These are phyloP conservation scores for Benitochromis conjunctus DNA, from an alignment of 2,113 vertebrate species.

Conservation along the genomic window DNA sequence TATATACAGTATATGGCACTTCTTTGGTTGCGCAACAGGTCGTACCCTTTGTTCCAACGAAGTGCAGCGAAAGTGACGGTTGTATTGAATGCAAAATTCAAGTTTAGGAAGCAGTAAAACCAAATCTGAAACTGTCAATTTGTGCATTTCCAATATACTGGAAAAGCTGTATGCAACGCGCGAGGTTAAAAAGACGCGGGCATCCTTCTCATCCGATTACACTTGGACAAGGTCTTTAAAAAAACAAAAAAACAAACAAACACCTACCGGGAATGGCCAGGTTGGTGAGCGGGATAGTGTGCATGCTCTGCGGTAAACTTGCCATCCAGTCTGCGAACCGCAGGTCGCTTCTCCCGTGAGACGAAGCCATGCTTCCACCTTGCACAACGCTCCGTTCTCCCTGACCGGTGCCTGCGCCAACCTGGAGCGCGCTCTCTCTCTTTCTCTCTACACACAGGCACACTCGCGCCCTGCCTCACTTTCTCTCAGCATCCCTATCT, in stretches of 20 bases:
- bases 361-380: slow-evolving; percentile 85
- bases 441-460: background rate
- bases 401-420: slow-evolving; percentile 51
- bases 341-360: slow-evolving; percentile 86
- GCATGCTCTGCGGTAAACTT: slow-evolving; percentile 86
- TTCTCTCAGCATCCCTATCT: background rate
- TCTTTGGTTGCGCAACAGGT: slow-evolving; percentile 68
- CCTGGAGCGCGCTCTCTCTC: slow-evolving; percentile 27
- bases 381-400: slow-evolving; percentile 43
- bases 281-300: slow-evolving; percentile 86
- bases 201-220: background rate
- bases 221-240: background rate
- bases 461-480: background rate
- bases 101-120: background rate
- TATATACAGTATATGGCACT: background rate
- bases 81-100: background rate
- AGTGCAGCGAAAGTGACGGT: background rate
- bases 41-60: slow-evolving; percentile 20
- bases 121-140: background rate
- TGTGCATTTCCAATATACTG: background rate
- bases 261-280: slow-evolving; percentile 91
- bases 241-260: background rate
- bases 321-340: slow-evolving; percentile 95
- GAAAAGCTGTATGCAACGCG: background rate
- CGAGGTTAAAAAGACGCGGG: background rate